Percentiles rank a stretch among this genome's conserved stretches.
These are phyloP conservation scores for Homarus americanus DNA, from an alignment of 1,140 invertebrate species.

Conservation along the genomic window DNA sequence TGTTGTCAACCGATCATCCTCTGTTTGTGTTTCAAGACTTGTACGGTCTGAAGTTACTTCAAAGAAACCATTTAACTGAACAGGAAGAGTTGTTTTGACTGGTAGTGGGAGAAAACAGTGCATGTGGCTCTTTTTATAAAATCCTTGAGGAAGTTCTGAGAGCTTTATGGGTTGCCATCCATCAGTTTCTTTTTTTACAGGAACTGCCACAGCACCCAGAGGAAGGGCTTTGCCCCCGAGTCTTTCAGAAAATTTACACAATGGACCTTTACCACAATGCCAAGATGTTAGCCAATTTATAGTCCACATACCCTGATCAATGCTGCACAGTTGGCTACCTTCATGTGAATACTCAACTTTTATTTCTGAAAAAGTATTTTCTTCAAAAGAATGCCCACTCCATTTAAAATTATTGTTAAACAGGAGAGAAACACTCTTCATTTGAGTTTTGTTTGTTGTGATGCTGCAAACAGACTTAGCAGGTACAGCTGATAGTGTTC, in stretches of 20 bases:
- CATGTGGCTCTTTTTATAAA: conserved; percentile 45
- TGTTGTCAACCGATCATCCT: conserved; percentile 19
- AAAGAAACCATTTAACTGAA: conserved; percentile 53
- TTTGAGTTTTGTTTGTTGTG: background rate
- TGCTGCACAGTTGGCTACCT: background rate
- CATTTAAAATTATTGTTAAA: conserved; percentile 16
- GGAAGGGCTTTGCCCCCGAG: conserved; percentile 19
- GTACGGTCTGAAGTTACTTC: conserved; percentile 57
- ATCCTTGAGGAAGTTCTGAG: conserved; percentile 35
- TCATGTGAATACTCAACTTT: background rate
- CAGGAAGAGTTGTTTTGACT: conserved; percentile 21
- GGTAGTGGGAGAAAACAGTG: conserved; percentile 60
- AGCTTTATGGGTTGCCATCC: conserved; percentile 24
- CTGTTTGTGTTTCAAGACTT: conserved; percentile 17
- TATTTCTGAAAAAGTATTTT: conserved; percentile 13
- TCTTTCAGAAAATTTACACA: background rate
- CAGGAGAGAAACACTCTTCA: conserved; percentile 2
- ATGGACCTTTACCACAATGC: conserved; percentile 38
- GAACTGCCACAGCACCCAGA: conserved; percentile 45
- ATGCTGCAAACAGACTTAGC: too few species aligned
- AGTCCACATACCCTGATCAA: background rate
- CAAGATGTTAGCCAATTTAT: conserved; percentile 51
- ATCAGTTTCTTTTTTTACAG: background rate
- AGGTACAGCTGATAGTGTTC: background rate
- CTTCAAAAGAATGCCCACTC: background rate